Evolutionary conservation across 1,140 invertebrate genomes (phyloP).

Genomic region (Trichoplusia ni): DNA sequence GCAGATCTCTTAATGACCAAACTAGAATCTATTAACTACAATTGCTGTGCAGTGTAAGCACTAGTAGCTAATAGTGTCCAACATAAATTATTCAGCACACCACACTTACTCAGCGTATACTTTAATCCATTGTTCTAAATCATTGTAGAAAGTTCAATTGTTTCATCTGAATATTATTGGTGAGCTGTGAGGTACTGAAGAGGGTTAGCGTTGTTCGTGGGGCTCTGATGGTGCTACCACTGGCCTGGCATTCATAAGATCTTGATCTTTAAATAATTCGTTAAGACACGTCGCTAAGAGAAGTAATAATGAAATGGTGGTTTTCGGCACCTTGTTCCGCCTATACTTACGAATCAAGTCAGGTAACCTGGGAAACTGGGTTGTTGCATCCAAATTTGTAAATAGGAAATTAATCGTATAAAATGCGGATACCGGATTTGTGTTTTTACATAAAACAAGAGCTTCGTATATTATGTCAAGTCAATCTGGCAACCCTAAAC

Average conservation of each 20-base stretch:
- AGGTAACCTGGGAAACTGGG: too few relatives aligned
- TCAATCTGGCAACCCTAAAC: slow-evolving; percentile 46
- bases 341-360: too few relatives aligned
- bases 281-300: slow-evolving; percentile 16
- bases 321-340: too few relatives aligned
- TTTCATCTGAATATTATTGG: slow-evolving; percentile 23
- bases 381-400: too few relatives aligned
- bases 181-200: not conserved
- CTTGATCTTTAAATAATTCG: slow-evolving; percentile 24
- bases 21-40: too few relatives aligned
- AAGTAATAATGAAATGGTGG: not conserved
- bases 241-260: slow-evolving; percentile 14
- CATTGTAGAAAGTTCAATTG: slow-evolving; percentile 14
- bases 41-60: too few relatives aligned
- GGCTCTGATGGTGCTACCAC: slow-evolving; percentile 7
- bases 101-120: not conserved
- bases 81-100: not conserved
- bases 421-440: too few relatives aligned
- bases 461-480: too few relatives aligned
- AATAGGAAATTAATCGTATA: too few relatives aligned
- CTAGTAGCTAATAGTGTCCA: not conserved
- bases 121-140: slow-evolving; percentile 2
- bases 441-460: too few relatives aligned
- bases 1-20: too few relatives aligned
- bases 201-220: slow-evolving; percentile 11